Conservation (phyloP, 1,140 invertebrate genomes). For the Hylyphantes graminicola region DNA sequence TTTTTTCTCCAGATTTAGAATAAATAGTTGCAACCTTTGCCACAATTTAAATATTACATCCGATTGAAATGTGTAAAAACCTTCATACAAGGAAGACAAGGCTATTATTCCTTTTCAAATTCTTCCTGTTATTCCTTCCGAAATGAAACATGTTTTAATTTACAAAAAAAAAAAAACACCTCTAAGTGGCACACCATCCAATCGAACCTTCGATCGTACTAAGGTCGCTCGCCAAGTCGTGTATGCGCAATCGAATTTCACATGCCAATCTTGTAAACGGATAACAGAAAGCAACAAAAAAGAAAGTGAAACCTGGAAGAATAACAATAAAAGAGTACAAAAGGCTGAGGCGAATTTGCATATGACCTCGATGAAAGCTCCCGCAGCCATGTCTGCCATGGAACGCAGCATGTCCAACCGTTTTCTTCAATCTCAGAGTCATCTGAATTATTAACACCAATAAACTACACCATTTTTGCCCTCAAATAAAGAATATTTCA, state of each 20-base stretch:
- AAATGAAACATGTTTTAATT: background rate
- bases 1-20: too few species aligned
- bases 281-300: background rate
- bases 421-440: too few species aligned
- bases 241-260: background rate
- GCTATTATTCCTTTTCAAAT: too few species aligned
- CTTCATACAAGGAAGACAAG: too few species aligned
- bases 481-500: too few species aligned
- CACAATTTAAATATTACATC: too few species aligned
- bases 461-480: too few species aligned
- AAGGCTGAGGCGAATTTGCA: slow-evolving; percentile 29
- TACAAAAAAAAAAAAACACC: background rate
- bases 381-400: slow-evolving; percentile 12
- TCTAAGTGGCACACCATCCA: background rate
- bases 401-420: too few species aligned
- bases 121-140: too few species aligned
- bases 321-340: background rate
- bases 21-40: too few species aligned
- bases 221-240: slow-evolving; percentile 21
- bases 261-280: background rate
- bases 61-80: too few species aligned
- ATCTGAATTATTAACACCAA: too few species aligned
- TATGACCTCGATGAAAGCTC: slow-evolving; percentile 44
- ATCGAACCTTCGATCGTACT: background rate
- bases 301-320: background rate